Percentiles rank a stretch among this genome's conserved stretches.
Evolutionary conservation across 1,140 invertebrate genomes (phyloP).

Genomic region (Microplitis mediator): DNA sequence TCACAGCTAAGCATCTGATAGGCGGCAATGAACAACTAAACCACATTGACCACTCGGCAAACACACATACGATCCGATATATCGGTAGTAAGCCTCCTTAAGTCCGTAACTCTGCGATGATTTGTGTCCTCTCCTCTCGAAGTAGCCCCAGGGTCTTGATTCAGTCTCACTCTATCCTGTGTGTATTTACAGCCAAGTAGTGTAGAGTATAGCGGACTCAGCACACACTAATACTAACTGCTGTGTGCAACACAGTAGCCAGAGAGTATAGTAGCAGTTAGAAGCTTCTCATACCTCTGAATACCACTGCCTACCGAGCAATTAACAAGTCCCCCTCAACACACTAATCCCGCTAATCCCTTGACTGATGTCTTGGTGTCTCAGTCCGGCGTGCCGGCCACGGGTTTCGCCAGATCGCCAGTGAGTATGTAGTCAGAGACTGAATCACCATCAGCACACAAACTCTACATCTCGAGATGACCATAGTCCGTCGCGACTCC

Average conservation of each 20-base stretch:
- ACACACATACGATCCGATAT: too few relatives aligned
- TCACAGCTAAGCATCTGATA: too few relatives aligned
- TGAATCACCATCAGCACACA: too few relatives aligned
- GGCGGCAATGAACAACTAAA: too few relatives aligned
- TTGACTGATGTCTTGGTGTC: slow-evolving; percentile 51
- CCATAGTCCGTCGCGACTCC: too few relatives aligned
- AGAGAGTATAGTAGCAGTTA: not conserved
- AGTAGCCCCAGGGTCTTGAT: slow-evolving; percentile 28
- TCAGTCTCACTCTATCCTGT: not conserved
- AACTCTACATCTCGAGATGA: too few relatives aligned
- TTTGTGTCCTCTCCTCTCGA: slow-evolving; percentile 43
- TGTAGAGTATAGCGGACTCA: not conserved
- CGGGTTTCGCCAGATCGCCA: not conserved
- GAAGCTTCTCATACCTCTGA: slow-evolving; percentile 15
- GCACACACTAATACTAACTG: slow-evolving; percentile 26
- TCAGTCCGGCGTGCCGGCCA: not conserved
- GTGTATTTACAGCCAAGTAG: not conserved
- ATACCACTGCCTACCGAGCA: slow-evolving; percentile 43
- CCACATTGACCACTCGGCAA: too few relatives aligned
- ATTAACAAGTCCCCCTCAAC: slow-evolving; percentile 56
- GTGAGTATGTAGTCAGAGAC: too few relatives aligned
- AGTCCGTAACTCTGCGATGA: slow-evolving; percentile 54
- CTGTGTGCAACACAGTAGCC: slow-evolving; percentile 19
- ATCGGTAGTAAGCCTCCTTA: slow-evolving; percentile 51
- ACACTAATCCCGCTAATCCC: slow-evolving; percentile 55